Base-by-base conservation (phyloP, 2,113 vertebrate species). In the Alouatta palliata region DNA sequence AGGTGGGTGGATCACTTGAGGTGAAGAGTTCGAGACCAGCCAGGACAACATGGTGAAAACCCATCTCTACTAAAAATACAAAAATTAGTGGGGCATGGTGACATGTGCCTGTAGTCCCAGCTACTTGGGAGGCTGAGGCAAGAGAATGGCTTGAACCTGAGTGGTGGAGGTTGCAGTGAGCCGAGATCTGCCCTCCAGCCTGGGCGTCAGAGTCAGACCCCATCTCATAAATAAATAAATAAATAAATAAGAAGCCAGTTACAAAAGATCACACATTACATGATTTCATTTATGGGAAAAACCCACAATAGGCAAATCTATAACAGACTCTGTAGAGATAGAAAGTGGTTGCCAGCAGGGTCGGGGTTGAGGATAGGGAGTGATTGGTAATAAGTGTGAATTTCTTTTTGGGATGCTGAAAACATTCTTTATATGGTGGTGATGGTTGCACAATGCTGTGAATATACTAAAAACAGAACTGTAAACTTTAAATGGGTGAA, bases 401-500 rank as follows among this genome's bases (percentile, higher is more conserved):
- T 85, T 97, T 88, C 80, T 90, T 97, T 87, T 89, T 4, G 61
- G 54, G 52, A n/a, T 23, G 27, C 9, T 40, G 27, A 52, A 64
- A 84, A 61, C 87, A 6, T 73, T 81, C 14, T 94, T 80, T 91
- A 95, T 71, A 49, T 91, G 83, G 54, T 79, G 23, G 13, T 40
- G 71, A 10, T 86, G 35, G 45, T 87, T 80, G 11, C 61, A 58
- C 16, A 93, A 23, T n/a, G 85, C 27, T 87, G 37, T 76, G 77
- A 83, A 27, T 87, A 45, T 17, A 93, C 6, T 70, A 52, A 40
- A 89, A 94, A 89, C 37, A 43, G 66, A 85, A 87, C 45, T 52
- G 32, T 88, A 90, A 70, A 92, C 25, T 95, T 90, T 73, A 92
- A 56, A 66, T 87, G 81, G 25, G 14, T 76, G 32, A 95, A 75